Evolutionary conservation across 2,888 invertebrate genomes (phyloP).

Genomic region (Odiellus spinosus): DNA sequence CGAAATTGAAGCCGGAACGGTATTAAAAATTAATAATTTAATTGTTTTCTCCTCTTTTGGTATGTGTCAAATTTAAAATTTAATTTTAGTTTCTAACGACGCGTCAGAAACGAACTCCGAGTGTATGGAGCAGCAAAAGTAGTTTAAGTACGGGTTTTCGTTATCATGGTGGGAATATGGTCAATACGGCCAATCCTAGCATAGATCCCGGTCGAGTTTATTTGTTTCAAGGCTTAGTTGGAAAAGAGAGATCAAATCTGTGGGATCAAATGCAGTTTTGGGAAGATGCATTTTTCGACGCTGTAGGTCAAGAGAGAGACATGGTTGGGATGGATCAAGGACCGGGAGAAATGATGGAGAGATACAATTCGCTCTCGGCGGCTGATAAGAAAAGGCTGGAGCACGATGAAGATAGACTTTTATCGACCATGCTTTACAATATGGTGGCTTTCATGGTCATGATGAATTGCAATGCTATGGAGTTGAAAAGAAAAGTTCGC

Average conservation of each 20-base stretch:
- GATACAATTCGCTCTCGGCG: constrained; percentile 82
- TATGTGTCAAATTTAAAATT: too few species aligned
- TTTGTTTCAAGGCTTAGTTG: constrained; percentile 55
- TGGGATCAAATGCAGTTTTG: constrained; percentile 99
- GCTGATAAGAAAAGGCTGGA: constrained; percentile 73
- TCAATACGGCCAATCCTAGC: constrained; percentile 65
- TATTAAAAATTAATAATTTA: constrained; percentile 4
- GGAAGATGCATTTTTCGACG: constrained; percentile 98
- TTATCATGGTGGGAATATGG: constrained; percentile 69
- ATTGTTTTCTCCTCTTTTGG: background rate
- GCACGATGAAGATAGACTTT: constrained; percentile 88
- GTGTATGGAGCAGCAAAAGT: constrained; percentile 84
- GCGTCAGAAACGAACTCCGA: constrained; percentile 54
- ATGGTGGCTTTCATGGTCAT: constrained; percentile 88
- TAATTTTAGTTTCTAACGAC: constrained; percentile 44
- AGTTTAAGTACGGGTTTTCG: constrained; percentile 70
- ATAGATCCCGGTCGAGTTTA: constrained; percentile 79
- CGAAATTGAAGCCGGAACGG: constrained; percentile 49
- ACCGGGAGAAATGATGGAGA: constrained; percentile 96
- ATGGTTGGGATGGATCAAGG: constrained; percentile 99
- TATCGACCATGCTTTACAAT: constrained; percentile 92
- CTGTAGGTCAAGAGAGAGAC: constrained; percentile 90
- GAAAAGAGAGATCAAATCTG: constrained; percentile 39
- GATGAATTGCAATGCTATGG: constrained; percentile 68
- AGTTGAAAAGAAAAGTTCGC: constrained; percentile 69